Evolutionary conservation across 2,888 invertebrate genomes (phyloP), one percentile per base, ranked within the genome.

Genomic region (Poecilobothrus nobilitatus): DNA sequence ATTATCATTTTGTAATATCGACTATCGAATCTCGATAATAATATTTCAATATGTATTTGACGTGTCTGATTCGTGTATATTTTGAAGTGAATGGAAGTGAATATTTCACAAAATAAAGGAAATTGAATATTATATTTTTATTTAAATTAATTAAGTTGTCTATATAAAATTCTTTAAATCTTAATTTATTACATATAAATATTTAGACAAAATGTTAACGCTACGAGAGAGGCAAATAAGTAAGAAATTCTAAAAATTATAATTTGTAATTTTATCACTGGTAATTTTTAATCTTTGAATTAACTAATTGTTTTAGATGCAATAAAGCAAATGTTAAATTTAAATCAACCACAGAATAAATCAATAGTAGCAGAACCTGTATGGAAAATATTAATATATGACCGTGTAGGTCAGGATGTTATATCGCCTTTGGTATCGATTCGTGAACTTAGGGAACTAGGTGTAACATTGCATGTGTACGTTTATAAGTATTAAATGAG

Each of bases 401-500:
- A 99, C 81, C 88, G 94, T 76, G 89, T 92, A 74, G 98, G 98
- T 5, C 98, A 99, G 83, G 98, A 99, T 80, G 96, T 99, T 67
- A 96, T 99, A 76, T 97, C 98, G 18, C 98, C 99, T 0, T 83
- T 99, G 68, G 88, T 99, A 77, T 94, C 96, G 22, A 91, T 99
- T 21, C 96, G 96, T 81, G 97, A 99, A 78, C 85, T 99, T 5
- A 83, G 98, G 75, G 97, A 98, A 80, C 84, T 95, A 77, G 98
- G 99, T 72, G 95, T 99, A 63, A 99, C 99, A 61, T 86, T 99
- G 71, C 97, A 99, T 86, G 89, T 99, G 94, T 97, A 86, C 87
- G 89, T 86, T 33, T 5, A 21, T 12, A 44, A 66, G 20, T 27
- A 27, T 4, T 27, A 2, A 27, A 5, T 27, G 27, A 27, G 5